Evolutionary conservation across 2,113 vertebrate genomes (phyloP).

Genomic region (Penelope pileata): DNA sequence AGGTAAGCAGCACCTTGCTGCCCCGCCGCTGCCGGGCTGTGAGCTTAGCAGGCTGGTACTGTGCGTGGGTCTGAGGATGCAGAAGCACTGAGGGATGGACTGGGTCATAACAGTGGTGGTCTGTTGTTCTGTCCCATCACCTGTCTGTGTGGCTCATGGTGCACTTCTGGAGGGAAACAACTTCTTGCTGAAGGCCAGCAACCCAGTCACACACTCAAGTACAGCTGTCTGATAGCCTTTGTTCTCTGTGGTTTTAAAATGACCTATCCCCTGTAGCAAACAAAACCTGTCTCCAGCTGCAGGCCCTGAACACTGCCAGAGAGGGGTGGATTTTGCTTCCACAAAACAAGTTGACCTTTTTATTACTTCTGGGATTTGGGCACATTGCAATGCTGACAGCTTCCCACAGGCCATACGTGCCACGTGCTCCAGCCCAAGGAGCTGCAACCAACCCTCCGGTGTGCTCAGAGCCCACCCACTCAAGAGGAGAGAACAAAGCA

Average conservation of each 20-base stretch:
- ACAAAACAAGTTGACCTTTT: neutral
- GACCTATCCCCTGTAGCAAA: neutral
- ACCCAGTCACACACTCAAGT: fast-evolving
- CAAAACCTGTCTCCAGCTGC: neutral
- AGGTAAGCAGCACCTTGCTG: constrained; percentile 74
- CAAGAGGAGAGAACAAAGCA: neutral
- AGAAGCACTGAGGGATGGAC: neutral
- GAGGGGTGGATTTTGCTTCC: neutral
- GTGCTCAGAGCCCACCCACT: neutral
- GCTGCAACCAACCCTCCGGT: neutral
- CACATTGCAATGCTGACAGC: neutral
- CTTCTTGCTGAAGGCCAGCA: neutral
- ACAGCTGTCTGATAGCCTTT: neutral
- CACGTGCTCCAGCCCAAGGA: neutral
- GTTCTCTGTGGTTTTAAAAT: neutral
- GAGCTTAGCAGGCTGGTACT: neutral
- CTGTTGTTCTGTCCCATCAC: neutral
- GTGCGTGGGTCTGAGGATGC: neutral
- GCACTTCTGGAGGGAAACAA: fast-evolving
- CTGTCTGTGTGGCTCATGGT: fast-evolving
- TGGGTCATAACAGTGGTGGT: fast-evolving
- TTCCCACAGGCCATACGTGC: neutral
- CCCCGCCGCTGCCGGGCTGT: fast-evolving
- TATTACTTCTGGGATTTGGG: neutral
- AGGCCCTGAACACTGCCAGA: neutral